These are phyloP conservation scores for Caenorhabditis uteleia DNA, from an alignment of 2,888 invertebrate genomes.

Conservation along the genomic window DNA sequence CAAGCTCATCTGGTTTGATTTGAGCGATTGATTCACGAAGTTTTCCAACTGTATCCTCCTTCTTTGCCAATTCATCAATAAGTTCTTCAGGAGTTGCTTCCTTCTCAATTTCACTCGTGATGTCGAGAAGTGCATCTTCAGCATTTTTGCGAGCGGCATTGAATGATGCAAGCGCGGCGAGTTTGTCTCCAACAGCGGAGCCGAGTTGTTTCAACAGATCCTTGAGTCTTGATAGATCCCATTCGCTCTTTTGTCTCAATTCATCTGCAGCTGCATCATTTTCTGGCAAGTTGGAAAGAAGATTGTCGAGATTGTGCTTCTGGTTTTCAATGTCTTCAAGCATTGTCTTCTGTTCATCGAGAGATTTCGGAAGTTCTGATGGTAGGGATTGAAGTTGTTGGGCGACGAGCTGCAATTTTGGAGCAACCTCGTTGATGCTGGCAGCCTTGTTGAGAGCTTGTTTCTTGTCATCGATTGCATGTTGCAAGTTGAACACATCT, in stretches of 20 bases:
- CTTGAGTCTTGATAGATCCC: conserved; percentile 46
- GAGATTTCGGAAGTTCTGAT: conserved; percentile 17
- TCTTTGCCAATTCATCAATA: conserved; percentile 26
- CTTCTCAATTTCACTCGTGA: conserved; percentile 22
- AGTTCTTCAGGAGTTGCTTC: conserved; percentile 24
- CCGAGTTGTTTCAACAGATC: conserved; percentile 42
- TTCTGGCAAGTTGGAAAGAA: conserved; percentile 32
- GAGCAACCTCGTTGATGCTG: conserved; percentile 30
- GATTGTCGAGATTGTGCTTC: conserved; percentile 36
- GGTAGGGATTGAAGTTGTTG: conserved; percentile 31
- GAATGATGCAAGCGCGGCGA: conserved; percentile 52
- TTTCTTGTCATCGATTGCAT: conserved; percentile 19
- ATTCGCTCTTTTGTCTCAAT: conserved; percentile 38
- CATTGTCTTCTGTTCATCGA: conserved; percentile 35
- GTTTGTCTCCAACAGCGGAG: conserved; percentile 48
- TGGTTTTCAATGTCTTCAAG: conserved; percentile 38
- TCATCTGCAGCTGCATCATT: conserved; percentile 33
- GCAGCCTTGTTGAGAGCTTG: conserved; percentile 24
- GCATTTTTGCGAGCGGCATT: conserved; percentile 49
- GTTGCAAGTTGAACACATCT: conserved; percentile 2
- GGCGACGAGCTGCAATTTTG: conserved; percentile 32
- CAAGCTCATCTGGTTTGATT: conserved; percentile 34
- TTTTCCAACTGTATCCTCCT: conserved; percentile 28
- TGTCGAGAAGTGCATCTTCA: conserved; percentile 44
- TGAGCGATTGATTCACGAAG: conserved; percentile 30